Evolutionary conservation across 2,888 invertebrate species (phyloP).

Genomic region (Dicranocentrus wangi): DNA sequence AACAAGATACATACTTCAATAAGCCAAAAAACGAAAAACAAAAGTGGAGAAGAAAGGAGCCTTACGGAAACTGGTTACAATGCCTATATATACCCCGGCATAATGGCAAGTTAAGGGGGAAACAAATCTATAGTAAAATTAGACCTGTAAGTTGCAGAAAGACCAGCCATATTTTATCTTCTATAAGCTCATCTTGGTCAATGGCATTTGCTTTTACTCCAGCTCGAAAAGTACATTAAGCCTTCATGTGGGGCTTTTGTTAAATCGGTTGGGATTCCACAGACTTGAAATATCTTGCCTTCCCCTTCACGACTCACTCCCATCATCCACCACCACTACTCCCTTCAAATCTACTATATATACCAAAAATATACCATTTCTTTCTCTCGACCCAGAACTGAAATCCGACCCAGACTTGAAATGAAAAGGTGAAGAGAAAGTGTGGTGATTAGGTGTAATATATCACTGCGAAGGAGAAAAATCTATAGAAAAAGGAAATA

Average conservation of each 20-base stretch:
- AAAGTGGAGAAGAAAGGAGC: no score
- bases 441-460: conserved; percentile 55
- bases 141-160: conserved; percentile 11
- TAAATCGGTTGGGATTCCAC: conserved; percentile 38
- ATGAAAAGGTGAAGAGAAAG: conserved; percentile 31
- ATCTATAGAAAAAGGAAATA: conserved; percentile 9
- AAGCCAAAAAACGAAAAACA: conserved; percentile 10
- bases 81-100: no score
- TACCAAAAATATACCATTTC: neutral
- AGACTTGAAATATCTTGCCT: conserved; percentile 25
- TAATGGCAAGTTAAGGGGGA: neutral
- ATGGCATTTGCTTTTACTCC: conserved; percentile 10
- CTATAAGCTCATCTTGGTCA: conserved; percentile 19
- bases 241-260: conserved; percentile 5
- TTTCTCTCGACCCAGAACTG: neutral
- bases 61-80: no score
- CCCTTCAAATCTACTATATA: conserved; percentile 1
- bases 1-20: conserved; percentile 8
- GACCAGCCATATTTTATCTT: conserved; percentile 11
- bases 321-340: neutral
- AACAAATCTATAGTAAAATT: conserved; percentile 18
- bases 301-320: neutral
- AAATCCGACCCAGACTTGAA: no score
- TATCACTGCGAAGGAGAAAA: conserved; percentile 41
- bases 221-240: conserved; percentile 25